phyloP scores from a whole-genome alignment of 2,113 vertebrate species.

The Budorcas taxicolor region DNA sequence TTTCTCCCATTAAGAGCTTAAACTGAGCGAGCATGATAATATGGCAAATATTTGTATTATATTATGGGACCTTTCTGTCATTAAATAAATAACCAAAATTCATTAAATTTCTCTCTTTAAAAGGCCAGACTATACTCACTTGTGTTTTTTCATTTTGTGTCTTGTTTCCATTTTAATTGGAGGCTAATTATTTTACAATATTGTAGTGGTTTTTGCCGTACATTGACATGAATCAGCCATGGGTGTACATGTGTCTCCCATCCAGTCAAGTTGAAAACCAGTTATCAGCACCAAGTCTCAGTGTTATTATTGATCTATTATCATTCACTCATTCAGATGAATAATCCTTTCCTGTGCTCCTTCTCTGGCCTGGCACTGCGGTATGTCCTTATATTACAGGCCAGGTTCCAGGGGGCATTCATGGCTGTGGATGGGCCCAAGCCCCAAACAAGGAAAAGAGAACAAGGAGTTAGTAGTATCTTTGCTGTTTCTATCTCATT shows the following conservation, averaged over 20 bases:
- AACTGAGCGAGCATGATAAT: background rate
- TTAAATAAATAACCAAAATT: conserved; percentile 14
- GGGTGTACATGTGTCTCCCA: background rate
- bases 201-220: background rate
- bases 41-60: conserved; percentile 16
- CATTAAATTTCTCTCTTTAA: background rate
- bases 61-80: background rate
- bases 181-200: background rate
- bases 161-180: background rate
- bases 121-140: background rate
- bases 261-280: background rate
- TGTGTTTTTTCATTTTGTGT: background rate
- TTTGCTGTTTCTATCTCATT: background rate
- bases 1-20: background rate
- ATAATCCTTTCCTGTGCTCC: background rate
- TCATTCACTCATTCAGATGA: background rate
- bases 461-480: background rate
- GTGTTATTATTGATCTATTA: background rate
- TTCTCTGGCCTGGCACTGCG: background rate
- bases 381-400: background rate
- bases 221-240: background rate
- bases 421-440: background rate
- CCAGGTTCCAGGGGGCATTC: background rate
- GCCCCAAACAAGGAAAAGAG: background rate
- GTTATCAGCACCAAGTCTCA: background rate